Evolutionary conservation across 2,113 vertebrate species (phyloP).

Genomic region (Uropsilus gracilis): DNA sequence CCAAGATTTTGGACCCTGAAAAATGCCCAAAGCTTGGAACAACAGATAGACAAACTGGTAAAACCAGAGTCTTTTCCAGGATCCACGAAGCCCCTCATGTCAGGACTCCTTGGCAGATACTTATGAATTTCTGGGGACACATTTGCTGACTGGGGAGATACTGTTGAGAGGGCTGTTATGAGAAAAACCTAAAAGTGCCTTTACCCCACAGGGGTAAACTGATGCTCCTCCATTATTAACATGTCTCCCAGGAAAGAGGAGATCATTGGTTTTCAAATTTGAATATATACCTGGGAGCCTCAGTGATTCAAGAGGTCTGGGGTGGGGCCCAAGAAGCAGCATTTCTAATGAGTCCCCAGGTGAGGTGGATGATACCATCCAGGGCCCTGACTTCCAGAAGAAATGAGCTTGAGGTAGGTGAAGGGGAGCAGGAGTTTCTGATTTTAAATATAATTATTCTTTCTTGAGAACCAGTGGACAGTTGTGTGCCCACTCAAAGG

Average conservation of each 20-base stretch:
- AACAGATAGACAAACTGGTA: background rate
- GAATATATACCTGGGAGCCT: background rate
- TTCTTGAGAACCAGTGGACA: background rate
- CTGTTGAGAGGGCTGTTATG: background rate
- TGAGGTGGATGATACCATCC: background rate
- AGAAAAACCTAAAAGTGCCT: background rate
- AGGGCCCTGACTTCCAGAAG: background rate
- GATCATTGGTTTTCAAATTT: background rate
- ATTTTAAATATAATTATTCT: background rate
- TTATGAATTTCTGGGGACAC: background rate
- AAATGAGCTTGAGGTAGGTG: background rate
- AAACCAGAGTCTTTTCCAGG: background rate
- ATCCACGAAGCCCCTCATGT: background rate
- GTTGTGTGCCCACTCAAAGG: background rate
- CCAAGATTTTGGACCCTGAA: constrained; percentile 4
- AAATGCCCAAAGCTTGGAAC: background rate
- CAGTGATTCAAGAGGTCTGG: background rate
- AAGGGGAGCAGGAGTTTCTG: background rate
- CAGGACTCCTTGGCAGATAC: background rate
- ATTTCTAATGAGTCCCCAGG: background rate
- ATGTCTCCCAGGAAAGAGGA: background rate
- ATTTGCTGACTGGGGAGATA: background rate
- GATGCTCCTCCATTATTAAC: background rate
- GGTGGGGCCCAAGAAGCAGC: background rate
- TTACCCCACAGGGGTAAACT: background rate